Evolutionary conservation across 2,888 invertebrate genomes (phyloP), one percentile per base, ranked within the genome.

Genomic region (Cerastoderma edule): DNA sequence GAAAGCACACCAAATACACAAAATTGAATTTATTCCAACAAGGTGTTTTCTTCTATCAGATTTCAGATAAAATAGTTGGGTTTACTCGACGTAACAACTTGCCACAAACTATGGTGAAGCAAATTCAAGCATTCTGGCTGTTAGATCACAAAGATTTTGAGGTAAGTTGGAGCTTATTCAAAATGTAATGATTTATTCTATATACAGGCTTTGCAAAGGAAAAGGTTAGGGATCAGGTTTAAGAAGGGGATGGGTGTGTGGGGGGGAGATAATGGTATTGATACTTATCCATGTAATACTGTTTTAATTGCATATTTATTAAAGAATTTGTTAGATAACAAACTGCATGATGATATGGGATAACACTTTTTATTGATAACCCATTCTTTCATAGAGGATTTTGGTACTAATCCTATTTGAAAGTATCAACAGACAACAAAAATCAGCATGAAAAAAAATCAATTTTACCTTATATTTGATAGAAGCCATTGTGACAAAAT

Each of bases 91-190:
- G 96, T 83, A 97, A 97, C 86, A 95, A 95, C 67, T 93, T 97
- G 4, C 95, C 95, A 69, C 95, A 95, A 24, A 95, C 96, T 0
- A 92, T 95, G 0, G 95, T 96, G 32, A 96, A 96, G 91, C 95
- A 96, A 0, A 95, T 96, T 0, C 96, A 97, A 88, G 97, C 96
- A 0, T 96, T 97, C 91, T 98, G 98, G 97, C 95, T 96, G 85
- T 93, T 98, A 19, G 98, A 98, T 93, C 97, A 97, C 89, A 95
- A 95, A 74, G 95, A 97, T 89, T 96, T 96, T 92, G 95, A 95
- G 92, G 96, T 96, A 92, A 67, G 54, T 44, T 6, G 22, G 39
- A n/a, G 2, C 16, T 19, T 46, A 5, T 16, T 16, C 16, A 2
- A 2, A 19, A 19, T 46, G 16, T 46, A 19, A 16, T 2, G 46